A percentile compares a stretch with the other conserved stretches of the same genome.
Conservation (phyloP, 2,888 invertebrate species). For the Eilema griseolum region DNA sequence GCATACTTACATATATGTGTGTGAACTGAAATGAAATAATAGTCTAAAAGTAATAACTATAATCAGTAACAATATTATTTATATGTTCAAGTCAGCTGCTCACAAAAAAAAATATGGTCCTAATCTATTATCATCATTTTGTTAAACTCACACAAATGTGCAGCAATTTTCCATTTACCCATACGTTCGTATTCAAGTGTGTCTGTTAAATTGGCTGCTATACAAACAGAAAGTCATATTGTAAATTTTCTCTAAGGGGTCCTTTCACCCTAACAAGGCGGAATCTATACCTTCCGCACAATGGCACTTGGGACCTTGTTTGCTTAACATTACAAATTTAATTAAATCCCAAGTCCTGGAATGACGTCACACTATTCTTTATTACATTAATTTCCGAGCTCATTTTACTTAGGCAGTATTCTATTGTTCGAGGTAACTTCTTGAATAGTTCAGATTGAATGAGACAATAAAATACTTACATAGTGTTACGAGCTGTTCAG, state of each 20-base stretch:
- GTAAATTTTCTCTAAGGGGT: slow-evolving; percentile 38
- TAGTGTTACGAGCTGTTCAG: background rate
- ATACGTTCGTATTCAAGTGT: background rate
- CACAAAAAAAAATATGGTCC: background rate
- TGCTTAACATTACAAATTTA: slow-evolving; percentile 47
- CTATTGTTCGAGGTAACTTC: background rate
- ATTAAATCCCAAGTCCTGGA: slow-evolving; percentile 39
- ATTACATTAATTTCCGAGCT: slow-evolving; percentile 29
- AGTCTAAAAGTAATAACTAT: no score
- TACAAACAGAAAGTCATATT: slow-evolving; percentile 16
- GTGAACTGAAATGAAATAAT: no score
- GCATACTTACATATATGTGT: no score
- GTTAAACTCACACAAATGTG: slow-evolving; percentile 6
- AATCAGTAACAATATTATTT: no score
- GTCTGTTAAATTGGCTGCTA: slow-evolving; percentile 19
- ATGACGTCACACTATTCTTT: slow-evolving; percentile 34
- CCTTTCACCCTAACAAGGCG: slow-evolving; percentile 35
- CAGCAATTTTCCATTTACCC: slow-evolving; percentile 7
- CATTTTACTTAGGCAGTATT: background rate
- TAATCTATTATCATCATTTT: background rate
- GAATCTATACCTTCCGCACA: slow-evolving; percentile 39
- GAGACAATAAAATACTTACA: background rate
- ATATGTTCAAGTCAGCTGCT: no score
- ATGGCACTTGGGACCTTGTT: slow-evolving; percentile 37
- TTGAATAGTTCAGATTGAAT: background rate